Base-by-base conservation (phyloP, 1,140 invertebrate genomes). In the Panagrolaimus sp. region DNA sequence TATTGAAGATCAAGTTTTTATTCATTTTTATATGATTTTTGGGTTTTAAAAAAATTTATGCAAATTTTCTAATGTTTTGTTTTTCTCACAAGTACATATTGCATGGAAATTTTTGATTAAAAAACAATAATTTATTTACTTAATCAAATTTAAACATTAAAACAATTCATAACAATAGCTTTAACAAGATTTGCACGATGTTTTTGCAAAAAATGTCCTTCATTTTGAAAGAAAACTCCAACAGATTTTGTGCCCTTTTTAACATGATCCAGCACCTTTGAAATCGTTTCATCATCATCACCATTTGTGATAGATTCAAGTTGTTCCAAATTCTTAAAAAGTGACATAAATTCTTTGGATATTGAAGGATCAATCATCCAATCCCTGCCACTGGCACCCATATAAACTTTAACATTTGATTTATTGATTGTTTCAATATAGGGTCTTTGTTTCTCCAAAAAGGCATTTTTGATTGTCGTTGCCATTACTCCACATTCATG, bases 321-420 rank as follows among this genome's bases (percentile, higher is more conserved):
- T 26, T n/a, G 17, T 7, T 52, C 0, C n/a, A 52, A 21, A 3
- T 64, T 15, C 14, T 17, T 28, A 63, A 76, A 78, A 14, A 32
- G 12, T 12, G 43, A 21, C 44, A 46, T 28, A 1, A 76, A 71
- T 65, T 76, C 75, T 24, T 66, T 21, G 43, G 45, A 75, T 2
- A 75, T 63, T 46, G 45, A 21, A 10, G 55, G 44, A n/a, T 76
- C 72, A 48, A 76, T 64, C 8, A 76, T 21, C 63, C 28, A 21
- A 65, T 76, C 75, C 17, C 71, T 66, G 15, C 75, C 75, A 7
- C 65, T 46, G 24, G 71, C 78, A 14, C 43, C 52, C 21, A 75
- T 44, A 21, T 78, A 38, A 1, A 74, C 24, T 62, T 62, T 63
- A 10, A 71, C 46, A 26, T 47, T 21, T n/a, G 21, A 55, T 8